phyloP scores from a whole-genome alignment of 2,797 vertebrate genomes.

The Spea hammondii region DNA sequence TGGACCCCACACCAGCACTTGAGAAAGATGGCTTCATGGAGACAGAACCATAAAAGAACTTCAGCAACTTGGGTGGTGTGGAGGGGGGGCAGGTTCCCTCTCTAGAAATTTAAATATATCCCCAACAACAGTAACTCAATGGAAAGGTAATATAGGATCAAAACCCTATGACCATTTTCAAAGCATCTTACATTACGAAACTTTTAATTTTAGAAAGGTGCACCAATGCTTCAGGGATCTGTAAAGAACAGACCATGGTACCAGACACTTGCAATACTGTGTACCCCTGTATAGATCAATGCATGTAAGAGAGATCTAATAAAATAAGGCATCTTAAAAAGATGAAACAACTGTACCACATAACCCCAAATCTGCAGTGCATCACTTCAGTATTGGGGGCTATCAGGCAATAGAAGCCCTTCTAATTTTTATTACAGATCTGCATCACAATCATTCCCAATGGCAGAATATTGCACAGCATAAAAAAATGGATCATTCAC shows the following conservation, averaged over 20 bases:
- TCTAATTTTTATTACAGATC: not conserved
- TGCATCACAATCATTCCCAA: not conserved
- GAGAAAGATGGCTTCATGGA: conserved; percentile 83
- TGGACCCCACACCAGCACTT: conserved; percentile 76
- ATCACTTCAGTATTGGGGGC: not conserved
- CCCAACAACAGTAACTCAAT: not conserved
- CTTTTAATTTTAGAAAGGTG: not conserved
- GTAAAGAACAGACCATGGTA: not conserved
- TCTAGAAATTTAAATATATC: not conserved
- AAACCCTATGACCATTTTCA: too few relatives aligned
- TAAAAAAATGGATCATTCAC: not conserved
- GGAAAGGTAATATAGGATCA: too few relatives aligned
- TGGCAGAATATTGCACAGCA: not conserved
- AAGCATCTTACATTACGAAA: too few relatives aligned
- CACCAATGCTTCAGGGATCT: not conserved
- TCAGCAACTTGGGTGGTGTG: not conserved
- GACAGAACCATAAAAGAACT: conserved; percentile 16
- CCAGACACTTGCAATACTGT: not conserved
- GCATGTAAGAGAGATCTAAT: not conserved
- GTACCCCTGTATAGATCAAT: not conserved
- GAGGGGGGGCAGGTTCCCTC: conserved; percentile 31
- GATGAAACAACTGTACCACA: not conserved
- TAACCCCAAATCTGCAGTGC: not conserved
- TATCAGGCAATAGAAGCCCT: not conserved
- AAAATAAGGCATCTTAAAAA: not conserved